Base-by-base conservation (phyloP, 2,888 invertebrate species). In the Gisinianus flammeolus region DNA sequence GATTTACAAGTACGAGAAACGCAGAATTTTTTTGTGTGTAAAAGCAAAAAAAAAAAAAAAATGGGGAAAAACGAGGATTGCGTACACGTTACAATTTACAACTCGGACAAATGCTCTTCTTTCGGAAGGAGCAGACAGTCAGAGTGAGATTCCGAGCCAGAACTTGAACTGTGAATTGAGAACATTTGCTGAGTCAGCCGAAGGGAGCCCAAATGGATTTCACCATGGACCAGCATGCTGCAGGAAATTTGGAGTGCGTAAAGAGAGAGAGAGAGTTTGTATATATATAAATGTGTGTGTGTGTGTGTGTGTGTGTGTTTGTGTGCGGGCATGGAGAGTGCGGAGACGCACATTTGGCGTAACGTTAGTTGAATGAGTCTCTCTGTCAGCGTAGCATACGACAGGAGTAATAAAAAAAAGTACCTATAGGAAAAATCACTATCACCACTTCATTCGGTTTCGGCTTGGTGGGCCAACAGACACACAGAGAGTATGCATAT, bases 131-230 rank as follows among this genome's bases (percentile, higher is more conserved):
- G 35, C 6, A 35, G 35, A 5, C 35, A 35, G 35, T 19, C 16
- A 31, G 31, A 67, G 2, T 22, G 67, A 30, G 67, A 67, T 8
- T 2, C 4, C 6, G 68, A 68, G 44, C 30, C 4, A 68, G 33
- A 62, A 10, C 2, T 6, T 5, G 3, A 62, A 62, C 24, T 56
- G 44, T 16, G 44, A 44, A 44, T 44, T 44, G 44, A 6, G 44
- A 44, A 44, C 44, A 44, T 67, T 67, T 35, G 67, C 67, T 33
- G 67, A 67, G 67, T 67, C 67, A 67, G 67, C 67, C 19, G 8
- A 24, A 66, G 28, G 22, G 28, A 26, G 26, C 22, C 12, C n/a
- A 35, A 67, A 67, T 67, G 67, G 67, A 19, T 67, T 67, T 19
- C 24, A 67, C 35, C 22, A 67, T 66, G 35, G 6, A 35, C 12